Evolutionary conservation across 2,113 vertebrate species (phyloP).

Genomic region (Picathartes gymnocephalus): DNA sequence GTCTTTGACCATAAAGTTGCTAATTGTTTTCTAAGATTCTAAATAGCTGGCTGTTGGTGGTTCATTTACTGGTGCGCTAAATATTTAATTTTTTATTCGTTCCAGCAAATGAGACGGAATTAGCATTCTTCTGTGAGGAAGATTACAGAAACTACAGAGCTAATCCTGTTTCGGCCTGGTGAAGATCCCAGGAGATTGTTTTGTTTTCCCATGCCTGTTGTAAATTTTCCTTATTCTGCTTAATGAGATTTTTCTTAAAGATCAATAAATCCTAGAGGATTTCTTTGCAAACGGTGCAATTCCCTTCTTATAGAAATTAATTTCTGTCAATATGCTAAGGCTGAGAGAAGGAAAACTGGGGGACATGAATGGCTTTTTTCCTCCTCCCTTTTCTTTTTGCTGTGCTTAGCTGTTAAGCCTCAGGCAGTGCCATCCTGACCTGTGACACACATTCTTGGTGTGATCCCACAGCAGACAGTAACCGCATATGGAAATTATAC

Average conservation of each 20-base stretch:
- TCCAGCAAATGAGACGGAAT: slow-evolving; percentile 89
- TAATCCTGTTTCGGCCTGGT: slow-evolving; percentile 81
- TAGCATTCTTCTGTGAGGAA: slow-evolving; percentile 87
- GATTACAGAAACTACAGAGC: slow-evolving; percentile 87
- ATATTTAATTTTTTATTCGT: slow-evolving; percentile 48
- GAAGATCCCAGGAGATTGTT: slow-evolving; percentile 53
- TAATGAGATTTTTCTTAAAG: slow-evolving; percentile 66
- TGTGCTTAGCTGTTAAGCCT: background rate
- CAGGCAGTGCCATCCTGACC: background rate
- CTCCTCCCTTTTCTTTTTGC: background rate
- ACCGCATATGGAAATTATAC: background rate
- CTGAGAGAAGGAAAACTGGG: background rate
- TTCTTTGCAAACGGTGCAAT: slow-evolving; percentile 41
- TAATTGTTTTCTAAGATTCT: background rate
- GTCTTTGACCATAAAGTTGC: background rate
- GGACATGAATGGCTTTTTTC: background rate
- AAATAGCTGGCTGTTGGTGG: background rate
- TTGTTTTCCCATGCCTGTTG: slow-evolving; percentile 53
- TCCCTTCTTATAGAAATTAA: slow-evolving; percentile 47
- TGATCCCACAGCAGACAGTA: background rate
- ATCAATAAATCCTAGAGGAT: slow-evolving; percentile 71
- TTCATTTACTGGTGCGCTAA: slow-evolving; percentile 25
- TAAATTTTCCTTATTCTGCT: slow-evolving; percentile 66
- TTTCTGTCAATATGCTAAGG: slow-evolving; percentile 3
- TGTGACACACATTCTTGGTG: background rate